Percentiles rank a stretch among this genome's conserved stretches.
Conservation (phyloP, 2,113 vertebrate genomes). For the Junco hyemalis region DNA sequence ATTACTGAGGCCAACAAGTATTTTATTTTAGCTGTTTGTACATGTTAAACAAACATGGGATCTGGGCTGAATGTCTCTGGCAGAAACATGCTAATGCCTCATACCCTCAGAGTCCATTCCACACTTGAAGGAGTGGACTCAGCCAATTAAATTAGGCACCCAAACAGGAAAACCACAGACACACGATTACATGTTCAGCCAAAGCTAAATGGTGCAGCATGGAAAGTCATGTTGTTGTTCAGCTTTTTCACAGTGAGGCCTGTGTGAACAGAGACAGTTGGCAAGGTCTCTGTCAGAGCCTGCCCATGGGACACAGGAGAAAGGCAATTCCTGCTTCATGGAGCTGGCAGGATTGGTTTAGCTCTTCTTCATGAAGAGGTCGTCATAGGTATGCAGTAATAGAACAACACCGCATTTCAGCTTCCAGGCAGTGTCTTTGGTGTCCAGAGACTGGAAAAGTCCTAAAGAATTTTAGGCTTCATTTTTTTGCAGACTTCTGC, state of each 20-base stretch:
- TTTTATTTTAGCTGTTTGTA: conserved; percentile 67
- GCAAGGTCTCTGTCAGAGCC: neutral
- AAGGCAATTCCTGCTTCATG: neutral
- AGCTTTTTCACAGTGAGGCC: conserved; percentile 1
- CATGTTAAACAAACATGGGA: conserved; percentile 64
- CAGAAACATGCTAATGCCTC: conserved; percentile 45
- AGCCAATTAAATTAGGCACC: conserved; percentile 54
- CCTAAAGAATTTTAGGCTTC: neutral
- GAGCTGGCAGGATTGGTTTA: neutral
- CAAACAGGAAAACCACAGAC: conserved; percentile 69
- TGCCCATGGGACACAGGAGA: neutral
- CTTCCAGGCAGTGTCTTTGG: neutral
- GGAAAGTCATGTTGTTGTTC: conserved; percentile 32
- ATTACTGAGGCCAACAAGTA: conserved; percentile 57
- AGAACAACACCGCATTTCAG: neutral
- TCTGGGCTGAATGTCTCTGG: conserved; percentile 58
- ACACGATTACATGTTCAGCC: conserved; percentile 35
- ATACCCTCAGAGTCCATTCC: conserved; percentile 41
- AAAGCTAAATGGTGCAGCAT: conserved; percentile 23
- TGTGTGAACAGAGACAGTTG: conserved; percentile 29
- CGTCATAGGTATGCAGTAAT: neutral
- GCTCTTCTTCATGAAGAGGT: neutral
- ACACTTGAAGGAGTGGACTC: conserved; percentile 27
- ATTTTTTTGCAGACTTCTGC: neutral
- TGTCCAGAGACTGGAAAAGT: neutral